phyloP scores from a whole-genome alignment of 2,797 vertebrate genomes.

The Anisognathus igniventris region DNA sequence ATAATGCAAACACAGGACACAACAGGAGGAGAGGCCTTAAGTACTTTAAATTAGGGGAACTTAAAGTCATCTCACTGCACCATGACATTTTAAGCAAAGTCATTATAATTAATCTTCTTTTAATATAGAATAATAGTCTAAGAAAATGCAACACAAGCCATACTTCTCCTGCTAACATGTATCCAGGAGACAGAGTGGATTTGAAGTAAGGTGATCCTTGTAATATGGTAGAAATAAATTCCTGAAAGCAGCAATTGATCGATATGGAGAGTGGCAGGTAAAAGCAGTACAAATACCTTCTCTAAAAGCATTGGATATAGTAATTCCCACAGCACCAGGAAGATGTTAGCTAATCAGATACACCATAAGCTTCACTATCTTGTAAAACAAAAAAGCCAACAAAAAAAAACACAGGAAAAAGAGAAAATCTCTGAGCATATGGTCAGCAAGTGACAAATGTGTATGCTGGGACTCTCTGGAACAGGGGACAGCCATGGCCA shows the following conservation, averaged over 20 bases:
- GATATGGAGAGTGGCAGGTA: not conserved
- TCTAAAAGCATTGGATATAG: not conserved
- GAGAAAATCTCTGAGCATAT: not conserved
- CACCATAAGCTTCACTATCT: not conserved
- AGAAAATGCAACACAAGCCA: not conserved
- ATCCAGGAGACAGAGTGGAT: not conserved
- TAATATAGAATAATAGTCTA: slow-evolving; percentile 5
- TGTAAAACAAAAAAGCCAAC: not conserved
- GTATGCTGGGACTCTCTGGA: not conserved
- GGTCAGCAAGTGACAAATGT: not conserved
- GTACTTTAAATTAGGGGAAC: not conserved
- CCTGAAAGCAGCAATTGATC: not conserved
- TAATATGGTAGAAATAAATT: not conserved
- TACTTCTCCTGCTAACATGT: not conserved
- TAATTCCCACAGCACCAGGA: not conserved
- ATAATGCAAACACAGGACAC: not conserved
- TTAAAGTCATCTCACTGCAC: not conserved
- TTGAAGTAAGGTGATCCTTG: not conserved
- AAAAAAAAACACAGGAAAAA: not conserved
- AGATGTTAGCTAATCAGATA: not conserved
- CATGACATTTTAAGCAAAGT: not conserved
- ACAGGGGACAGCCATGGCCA: not conserved
- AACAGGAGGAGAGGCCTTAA: not conserved
- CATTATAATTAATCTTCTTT: slow-evolving; percentile 29
- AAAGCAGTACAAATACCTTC: not conserved